phyloP scores from a whole-genome alignment of 2,797 vertebrate genomes.

The Myotis pilosus region DNA sequence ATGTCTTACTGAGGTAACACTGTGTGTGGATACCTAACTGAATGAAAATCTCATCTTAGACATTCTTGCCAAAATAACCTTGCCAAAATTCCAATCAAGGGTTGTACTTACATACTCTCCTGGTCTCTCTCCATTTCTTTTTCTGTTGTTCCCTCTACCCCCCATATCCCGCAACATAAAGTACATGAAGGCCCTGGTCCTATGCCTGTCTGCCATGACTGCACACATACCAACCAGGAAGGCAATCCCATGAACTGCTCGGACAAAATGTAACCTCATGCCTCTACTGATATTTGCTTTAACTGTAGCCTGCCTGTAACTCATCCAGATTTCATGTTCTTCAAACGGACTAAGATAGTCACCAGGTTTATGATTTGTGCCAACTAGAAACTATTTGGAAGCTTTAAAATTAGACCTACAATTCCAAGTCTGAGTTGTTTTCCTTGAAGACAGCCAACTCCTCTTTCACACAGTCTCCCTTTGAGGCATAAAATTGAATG shows the following conservation, averaged over 20 bases:
- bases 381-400: conserved; percentile 47
- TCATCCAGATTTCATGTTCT: conserved; percentile 34
- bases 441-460: conserved; percentile 53
- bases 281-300: conserved; percentile 33
- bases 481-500: conserved; percentile 75
- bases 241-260: conserved; percentile 57
- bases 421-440: conserved; percentile 62
- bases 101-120: not conserved
- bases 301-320: conserved; percentile 18
- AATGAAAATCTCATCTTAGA: not conserved
- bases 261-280: conserved; percentile 4
- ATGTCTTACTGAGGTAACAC: not conserved
- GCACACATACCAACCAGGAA: conserved; percentile 25
- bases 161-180: not conserved
- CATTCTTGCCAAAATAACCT: not conserved
- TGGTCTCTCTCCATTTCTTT: not conserved
- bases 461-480: conserved; percentile 49
- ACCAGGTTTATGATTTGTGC: conserved; percentile 43
- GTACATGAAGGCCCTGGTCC: conserved; percentile 61
- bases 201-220: conserved; percentile 59
- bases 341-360: conserved; percentile 25
- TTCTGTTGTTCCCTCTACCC: not conserved
- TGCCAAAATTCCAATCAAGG: not conserved
- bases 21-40: not conserved
- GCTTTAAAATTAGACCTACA: conserved; percentile 54